Evolutionary conservation across 2,113 vertebrate genomes (phyloP).

Genomic region (Callipepla californica): DNA sequence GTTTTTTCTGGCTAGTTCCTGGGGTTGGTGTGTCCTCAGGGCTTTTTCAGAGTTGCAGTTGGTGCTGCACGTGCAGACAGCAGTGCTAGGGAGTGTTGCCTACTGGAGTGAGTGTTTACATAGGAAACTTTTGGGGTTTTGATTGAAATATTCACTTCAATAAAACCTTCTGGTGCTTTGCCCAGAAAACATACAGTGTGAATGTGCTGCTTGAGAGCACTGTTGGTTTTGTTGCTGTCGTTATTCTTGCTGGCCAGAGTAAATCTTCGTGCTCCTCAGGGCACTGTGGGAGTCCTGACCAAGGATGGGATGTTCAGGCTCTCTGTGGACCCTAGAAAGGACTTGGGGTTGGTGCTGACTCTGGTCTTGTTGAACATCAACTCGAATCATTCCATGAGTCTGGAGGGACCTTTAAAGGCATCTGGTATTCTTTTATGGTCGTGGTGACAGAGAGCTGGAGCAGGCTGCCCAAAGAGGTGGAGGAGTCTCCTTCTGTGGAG

Average conservation of each 20-base stretch:
- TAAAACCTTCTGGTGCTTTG: not conserved
- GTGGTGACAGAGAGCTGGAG: too few relatives aligned
- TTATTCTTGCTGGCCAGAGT: not conserved
- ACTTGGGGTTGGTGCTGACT: too few relatives aligned
- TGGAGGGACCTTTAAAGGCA: too few relatives aligned
- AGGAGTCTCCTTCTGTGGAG: too few relatives aligned
- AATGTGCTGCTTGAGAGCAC: not conserved
- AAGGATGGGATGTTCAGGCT: not conserved
- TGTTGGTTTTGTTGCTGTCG: not conserved
- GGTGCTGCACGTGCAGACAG: not conserved
- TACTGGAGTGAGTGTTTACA: conserved; percentile 13
- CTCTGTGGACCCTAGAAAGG: not conserved
- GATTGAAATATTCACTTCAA: not conserved
- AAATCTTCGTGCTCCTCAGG: not conserved
- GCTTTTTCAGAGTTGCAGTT: conserved; percentile 5
- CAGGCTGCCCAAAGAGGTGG: too few relatives aligned
- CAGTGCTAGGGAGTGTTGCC: not conserved
- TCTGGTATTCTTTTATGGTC: too few relatives aligned
- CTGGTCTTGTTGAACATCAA: too few relatives aligned
- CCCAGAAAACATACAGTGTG: not conserved
- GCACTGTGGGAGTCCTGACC: not conserved
- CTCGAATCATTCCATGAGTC: too few relatives aligned
- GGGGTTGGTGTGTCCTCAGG: not conserved
- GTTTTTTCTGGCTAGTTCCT: not conserved
- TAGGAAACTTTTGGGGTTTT: conserved; percentile 21